Conservation (phyloP, 2,797 vertebrate species). For the Oryzias sinensis region DNA sequence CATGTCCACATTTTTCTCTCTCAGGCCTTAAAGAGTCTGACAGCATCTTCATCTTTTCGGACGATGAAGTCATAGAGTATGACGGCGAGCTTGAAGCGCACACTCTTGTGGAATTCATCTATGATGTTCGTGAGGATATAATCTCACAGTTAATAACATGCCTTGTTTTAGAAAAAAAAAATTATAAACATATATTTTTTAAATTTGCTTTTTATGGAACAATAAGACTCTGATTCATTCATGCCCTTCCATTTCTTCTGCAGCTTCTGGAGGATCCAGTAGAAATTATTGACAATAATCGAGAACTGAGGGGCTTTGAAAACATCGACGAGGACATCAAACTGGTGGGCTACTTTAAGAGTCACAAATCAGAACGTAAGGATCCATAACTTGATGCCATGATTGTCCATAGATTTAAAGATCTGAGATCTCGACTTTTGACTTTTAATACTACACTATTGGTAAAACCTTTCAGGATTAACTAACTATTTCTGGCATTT, state of each 20-base stretch:
- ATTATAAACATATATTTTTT: not conserved
- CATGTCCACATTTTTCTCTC: conserved; percentile 7
- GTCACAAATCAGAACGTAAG: conserved; percentile 89
- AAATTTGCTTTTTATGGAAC: conserved; percentile 16
- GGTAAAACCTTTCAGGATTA: too few species aligned
- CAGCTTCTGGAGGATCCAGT: conserved; percentile 91
- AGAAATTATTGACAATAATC: conserved; percentile 85
- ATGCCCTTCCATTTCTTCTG: conserved; percentile 21
- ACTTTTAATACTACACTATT: too few species aligned
- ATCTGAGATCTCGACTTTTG: not conserved
- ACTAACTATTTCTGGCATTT: too few species aligned
- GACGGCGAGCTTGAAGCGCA: conserved; percentile 88
- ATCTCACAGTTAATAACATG: conserved; percentile 64
- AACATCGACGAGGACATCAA: conserved; percentile 89
- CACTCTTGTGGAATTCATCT: conserved; percentile 90
- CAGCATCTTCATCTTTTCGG: conserved; percentile 87
- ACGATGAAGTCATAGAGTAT: conserved; percentile 88
- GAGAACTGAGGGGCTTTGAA: conserved; percentile 84
- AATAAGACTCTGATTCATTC: conserved; percentile 9
- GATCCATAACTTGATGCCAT: conserved; percentile 60
- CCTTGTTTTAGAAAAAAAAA: conserved; percentile 32
- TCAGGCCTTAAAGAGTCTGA: conserved; percentile 84
- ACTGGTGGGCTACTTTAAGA: conserved; percentile 93
- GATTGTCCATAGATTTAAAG: conserved; percentile 21
- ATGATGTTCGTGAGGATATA: conserved; percentile 83